Evolutionary conservation across 2,797 vertebrate genomes (phyloP), one percentile per base, ranked within the genome.

Genomic region (Rachycentron canadum): DNA sequence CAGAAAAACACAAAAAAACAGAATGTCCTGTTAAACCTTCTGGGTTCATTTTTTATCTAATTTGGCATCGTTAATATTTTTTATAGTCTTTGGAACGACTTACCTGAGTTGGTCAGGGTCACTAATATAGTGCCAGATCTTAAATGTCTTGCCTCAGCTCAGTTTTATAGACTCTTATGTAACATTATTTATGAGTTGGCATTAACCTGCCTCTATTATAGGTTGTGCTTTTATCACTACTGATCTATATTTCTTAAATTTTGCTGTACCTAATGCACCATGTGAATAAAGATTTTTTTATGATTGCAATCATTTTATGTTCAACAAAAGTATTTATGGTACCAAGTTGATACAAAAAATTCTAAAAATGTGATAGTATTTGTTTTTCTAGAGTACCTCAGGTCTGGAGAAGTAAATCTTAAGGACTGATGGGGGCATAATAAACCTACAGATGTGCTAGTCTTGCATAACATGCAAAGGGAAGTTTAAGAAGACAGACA

Each of bases 81-180:
- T 81, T 72, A 76, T 60, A 40, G 75, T 49, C 70, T 65, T n/a
- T 60, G 13, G 40, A 85, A 30, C 7, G 1, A 43, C 32, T 60
- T 38, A 50, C 64, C 68, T 69, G 52, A 55, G 49, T 56, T 57
- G 1, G 41, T 49, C 12, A 43, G 32, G 8, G 4, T 53, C 2
- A 5, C 49, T 45, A 36, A 67, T 45, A n/a, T 34, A 41, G 36
- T 61, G 72, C 34, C 28, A 21, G 32, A 71, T 28, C 50, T 55
- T 53, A 83, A 76, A 73, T 67, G 53, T 55, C 47, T 66, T 53
- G 25, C 52, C 11, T 8, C 43, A 28, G 16, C 76, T 66, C 11
- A 55, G 21, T 61, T 76, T 67, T 55, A 65, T 76, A 47, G 69
- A 59, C 36, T 76, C 12, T 41, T 60, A 56, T 56, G 30, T 57